Evolutionary conservation across 1,140 invertebrate genomes (phyloP).

Genomic region (Mesaphorura yosii): DNA sequence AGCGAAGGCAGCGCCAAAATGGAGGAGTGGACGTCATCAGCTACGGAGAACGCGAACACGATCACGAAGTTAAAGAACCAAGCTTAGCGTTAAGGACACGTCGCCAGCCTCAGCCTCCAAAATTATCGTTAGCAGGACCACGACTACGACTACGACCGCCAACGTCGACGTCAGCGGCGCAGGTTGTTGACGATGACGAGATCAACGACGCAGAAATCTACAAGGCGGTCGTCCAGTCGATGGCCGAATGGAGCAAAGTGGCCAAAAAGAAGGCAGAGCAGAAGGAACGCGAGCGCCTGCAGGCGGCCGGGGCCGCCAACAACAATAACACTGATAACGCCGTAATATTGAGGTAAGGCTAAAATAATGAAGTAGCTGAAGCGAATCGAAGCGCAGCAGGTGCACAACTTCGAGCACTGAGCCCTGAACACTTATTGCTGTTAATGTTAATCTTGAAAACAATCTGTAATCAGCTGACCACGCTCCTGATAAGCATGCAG

Average conservation of each 20-base stretch:
- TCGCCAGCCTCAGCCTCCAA: too few species aligned
- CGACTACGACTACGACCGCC: too few species aligned
- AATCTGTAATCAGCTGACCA: neutral
- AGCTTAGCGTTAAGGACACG: too few species aligned
- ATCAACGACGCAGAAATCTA: slow-evolving; percentile 44
- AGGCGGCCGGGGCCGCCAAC: too few species aligned
- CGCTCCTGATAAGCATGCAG: neutral
- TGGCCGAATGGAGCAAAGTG: slow-evolving; percentile 41
- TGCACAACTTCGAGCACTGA: too few species aligned
- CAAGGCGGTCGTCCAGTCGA: slow-evolving; percentile 44
- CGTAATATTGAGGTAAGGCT: neutral
- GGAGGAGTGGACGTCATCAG: too few species aligned
- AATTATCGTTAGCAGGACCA: too few species aligned
- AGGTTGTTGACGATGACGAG: slow-evolving; percentile 44
- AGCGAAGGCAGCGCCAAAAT: too few species aligned
- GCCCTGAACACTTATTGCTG: neutral
- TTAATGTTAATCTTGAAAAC: neutral
- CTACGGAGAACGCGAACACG: too few species aligned
- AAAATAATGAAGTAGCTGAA: neutral
- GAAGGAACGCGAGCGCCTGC: neutral
- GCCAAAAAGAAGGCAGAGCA: slow-evolving; percentile 14
- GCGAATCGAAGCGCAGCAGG: too few species aligned
- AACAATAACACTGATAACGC: neutral
- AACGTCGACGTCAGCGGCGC: too few species aligned
- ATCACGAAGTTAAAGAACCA: too few species aligned